Evolutionary conservation across 1,140 invertebrate species (phyloP).

Genomic region (Cotesia vestalis): DNA sequence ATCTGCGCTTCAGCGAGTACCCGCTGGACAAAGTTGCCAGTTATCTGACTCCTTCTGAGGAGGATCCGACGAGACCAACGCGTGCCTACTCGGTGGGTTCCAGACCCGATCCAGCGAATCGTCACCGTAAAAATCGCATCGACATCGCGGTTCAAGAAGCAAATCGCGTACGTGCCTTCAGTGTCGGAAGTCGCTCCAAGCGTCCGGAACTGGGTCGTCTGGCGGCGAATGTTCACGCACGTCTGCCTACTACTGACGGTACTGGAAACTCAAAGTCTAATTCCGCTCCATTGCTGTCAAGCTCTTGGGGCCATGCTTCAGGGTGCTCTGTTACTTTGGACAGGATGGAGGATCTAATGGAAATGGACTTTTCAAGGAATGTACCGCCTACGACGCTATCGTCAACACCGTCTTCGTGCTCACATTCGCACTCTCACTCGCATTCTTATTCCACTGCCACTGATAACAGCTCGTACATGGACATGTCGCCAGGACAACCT

Average conservation of each 20-base stretch:
- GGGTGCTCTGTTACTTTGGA: conserved; percentile 63
- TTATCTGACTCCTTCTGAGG: conserved; percentile 71
- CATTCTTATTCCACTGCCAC: conserved; percentile 60
- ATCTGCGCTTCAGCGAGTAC: conserved; percentile 71
- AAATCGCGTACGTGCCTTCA: conserved; percentile 73
- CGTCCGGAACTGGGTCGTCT: conserved; percentile 61
- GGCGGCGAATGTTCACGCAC: conserved; percentile 69
- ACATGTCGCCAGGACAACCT: conserved; percentile 67
- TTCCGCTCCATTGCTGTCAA: conserved; percentile 61
- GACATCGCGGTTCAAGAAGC: conserved; percentile 61
- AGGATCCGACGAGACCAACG: conserved; percentile 70
- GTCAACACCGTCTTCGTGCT: conserved; percentile 54
- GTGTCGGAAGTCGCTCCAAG: conserved; percentile 74
- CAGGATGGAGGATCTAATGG: conserved; percentile 81
- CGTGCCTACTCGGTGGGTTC: conserved; percentile 90
- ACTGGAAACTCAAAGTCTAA: conserved; percentile 61
- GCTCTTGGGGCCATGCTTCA: conserved; percentile 70
- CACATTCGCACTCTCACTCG: conserved; percentile 45
- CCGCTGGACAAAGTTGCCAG: conserved; percentile 74
- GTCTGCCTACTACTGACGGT: conserved; percentile 64
- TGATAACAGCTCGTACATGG: conserved; percentile 68
- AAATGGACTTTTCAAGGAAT: conserved; percentile 77
- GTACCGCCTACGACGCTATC: conserved; percentile 52
- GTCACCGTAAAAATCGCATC: conserved; percentile 62
- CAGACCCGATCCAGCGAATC: conserved; percentile 69